Base-by-base conservation (phyloP, 2,113 vertebrate species). In the Pseudolaguvia tuberculata region DNA sequence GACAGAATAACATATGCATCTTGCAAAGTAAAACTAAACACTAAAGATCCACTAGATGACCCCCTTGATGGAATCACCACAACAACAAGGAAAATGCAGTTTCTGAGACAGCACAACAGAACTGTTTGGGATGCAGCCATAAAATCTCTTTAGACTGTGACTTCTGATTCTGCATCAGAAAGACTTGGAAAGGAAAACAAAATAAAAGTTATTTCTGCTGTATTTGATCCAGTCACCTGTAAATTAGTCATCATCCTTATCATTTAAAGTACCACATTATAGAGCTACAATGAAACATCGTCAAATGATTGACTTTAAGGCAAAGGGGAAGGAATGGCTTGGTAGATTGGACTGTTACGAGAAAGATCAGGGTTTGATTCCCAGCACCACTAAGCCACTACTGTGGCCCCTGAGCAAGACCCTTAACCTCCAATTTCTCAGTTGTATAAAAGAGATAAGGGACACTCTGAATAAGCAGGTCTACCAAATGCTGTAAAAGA, bases 121-220 rank as follows among this genome's bases (percentile, higher is more conserved):
- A n/a, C 31, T 62, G 35, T 62, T 21, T 62, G 35, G 59, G 59
- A 62, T 62, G 59, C 20, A 42, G 59, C 20, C 59, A 10, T 63
- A 42, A 31, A 63, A 11, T 63, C 31, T 62, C 29, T 31, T 61
- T 29, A n/a, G 58, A 61, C 31, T 39, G 29, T 10, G n/a, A n/a
- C 20, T 18, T 39, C 11, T 20, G n/a, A 39, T 39, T 35, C 39
- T 21, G 59, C 20, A 11, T 59, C 4, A 20, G 8, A 35, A 61
- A 61, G 29, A 61, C 29, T 20, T 59, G 15, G 10, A 29, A 18
- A n/a, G 31, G 13, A 13, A 42, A 1, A 35, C 10, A 9, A 10
- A 53, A 0, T 12, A 5, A 52, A 62, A 62, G 35, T 11, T 12
- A 13, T 20, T 62, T 5, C 13, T 42, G 39, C 21, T 58, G 25